phyloP scores from a whole-genome alignment of 2,113 vertebrate genomes.

The Rhipidura dahli region DNA sequence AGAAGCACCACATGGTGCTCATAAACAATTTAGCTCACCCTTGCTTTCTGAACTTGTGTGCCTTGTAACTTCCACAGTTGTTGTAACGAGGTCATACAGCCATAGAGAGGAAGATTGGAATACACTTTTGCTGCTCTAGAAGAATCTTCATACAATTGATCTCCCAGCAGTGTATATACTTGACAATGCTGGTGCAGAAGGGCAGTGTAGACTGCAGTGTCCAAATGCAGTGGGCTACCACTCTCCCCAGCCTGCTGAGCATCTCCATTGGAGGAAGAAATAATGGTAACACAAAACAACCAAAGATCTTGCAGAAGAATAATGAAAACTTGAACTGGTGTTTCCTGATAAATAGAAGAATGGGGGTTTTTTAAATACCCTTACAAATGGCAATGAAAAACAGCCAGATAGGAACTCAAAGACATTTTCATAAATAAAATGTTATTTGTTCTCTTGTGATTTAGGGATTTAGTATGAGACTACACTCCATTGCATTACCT shows the following conservation, averaged over 20 bases:
- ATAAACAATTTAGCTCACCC: not conserved
- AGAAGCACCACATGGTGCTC: not conserved
- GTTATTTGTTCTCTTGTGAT: not conserved
- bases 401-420: not conserved
- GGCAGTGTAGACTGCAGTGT: not conserved
- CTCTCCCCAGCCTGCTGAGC: not conserved
- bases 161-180: not conserved
- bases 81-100: not conserved
- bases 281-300: not conserved
- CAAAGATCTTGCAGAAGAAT: not conserved
- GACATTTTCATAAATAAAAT: not conserved
- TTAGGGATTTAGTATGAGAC: not conserved
- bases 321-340: not conserved
- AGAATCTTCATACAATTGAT: rapidly evolving
- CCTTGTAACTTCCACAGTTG: not conserved
- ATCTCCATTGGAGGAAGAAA: not conserved
- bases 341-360: not conserved
- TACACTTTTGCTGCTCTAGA: not conserved
- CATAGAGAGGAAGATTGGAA: not conserved
- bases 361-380: not conserved
- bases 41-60: not conserved
- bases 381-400: not conserved
- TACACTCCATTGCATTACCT: not conserved
- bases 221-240: not conserved
- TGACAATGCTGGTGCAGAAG: not conserved